Evolutionary conservation across 2,888 invertebrate species (phyloP).

Genomic region (Amphiduros pacificus): DNA sequence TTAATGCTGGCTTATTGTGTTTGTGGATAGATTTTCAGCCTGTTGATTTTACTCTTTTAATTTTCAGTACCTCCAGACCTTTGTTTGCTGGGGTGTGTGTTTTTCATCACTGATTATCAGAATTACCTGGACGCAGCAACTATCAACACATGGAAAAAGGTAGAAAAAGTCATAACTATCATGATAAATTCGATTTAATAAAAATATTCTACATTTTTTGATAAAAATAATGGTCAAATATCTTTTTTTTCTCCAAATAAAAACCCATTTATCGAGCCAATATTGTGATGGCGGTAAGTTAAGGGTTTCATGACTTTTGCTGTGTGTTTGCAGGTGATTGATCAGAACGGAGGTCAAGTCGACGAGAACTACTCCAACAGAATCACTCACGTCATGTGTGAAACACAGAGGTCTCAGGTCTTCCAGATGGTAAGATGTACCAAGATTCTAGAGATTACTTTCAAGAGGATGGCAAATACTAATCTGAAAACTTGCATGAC

Average conservation of each 20-base stretch:
- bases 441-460: neutral
- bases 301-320: no score
- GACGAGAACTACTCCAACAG: conserved; percentile 81
- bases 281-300: no score
- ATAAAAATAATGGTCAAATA: neutral
- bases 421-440: conserved; percentile 73
- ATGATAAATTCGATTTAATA: no score
- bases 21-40: no score
- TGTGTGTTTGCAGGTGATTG: conserved; percentile 65
- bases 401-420: conserved; percentile 85
- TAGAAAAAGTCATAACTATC: no score
- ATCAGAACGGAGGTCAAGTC: conserved; percentile 85
- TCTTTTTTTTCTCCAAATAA: neutral
- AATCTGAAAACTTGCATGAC: no score
- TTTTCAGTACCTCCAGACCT: conserved; percentile 75
- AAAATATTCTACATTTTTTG: no score
- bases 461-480: no score
- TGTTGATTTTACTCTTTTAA: no score
- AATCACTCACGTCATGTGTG: conserved; percentile 89
- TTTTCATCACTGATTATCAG: conserved; percentile 82
- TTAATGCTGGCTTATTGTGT: no score
- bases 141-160: conserved; percentile 57
- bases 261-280: no score
- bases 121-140: conserved; percentile 47
- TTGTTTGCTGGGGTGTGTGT: conserved; percentile 90